A percentile compares a stretch with the other conserved stretches of the same genome.
phyloP scores from a whole-genome alignment of 2,797 vertebrate species.

The Acipenser oxyrinchus region DNA sequence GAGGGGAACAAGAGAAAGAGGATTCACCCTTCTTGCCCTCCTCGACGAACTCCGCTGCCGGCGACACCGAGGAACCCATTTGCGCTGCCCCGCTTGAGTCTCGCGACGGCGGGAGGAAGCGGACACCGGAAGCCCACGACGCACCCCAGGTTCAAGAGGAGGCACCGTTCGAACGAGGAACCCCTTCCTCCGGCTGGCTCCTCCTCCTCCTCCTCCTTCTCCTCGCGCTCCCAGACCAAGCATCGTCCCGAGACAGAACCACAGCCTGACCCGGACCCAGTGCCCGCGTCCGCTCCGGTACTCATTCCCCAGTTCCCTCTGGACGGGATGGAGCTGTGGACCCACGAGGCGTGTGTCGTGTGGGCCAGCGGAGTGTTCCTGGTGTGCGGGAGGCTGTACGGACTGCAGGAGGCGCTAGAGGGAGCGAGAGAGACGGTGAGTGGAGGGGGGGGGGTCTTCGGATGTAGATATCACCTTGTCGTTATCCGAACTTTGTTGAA shows the following conservation, averaged over 20 bases:
- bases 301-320: conserved; percentile 96
- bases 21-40: not conserved
- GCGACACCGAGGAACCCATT: not conserved
- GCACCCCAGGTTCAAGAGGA: conserved; percentile 92
- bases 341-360: conserved; percentile 93
- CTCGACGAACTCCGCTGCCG: too few relatives aligned
- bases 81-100: too few relatives aligned
- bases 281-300: conserved; percentile 75
- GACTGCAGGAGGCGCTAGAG: conserved; percentile 95
- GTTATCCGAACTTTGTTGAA: not conserved
- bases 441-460: conserved; percentile 12
- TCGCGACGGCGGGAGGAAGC: too few relatives aligned
- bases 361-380: conserved; percentile 98
- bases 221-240: conserved; percentile 78
- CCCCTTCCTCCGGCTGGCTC: conserved; percentile 72
- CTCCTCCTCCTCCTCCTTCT: conserved; percentile 60
- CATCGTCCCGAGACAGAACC: conserved; percentile 43
- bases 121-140: conserved; percentile 73
- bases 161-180: conserved; percentile 91
- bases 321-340: conserved; percentile 97
- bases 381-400: conserved; percentile 93
- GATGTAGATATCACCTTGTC: conserved; percentile 10
- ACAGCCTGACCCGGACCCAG: conserved; percentile 56
- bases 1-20: conserved; percentile 19
- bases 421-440: conserved; percentile 91